Conservation (phyloP, 2,113 vertebrate genomes). For the Centropristis striata region DNA sequence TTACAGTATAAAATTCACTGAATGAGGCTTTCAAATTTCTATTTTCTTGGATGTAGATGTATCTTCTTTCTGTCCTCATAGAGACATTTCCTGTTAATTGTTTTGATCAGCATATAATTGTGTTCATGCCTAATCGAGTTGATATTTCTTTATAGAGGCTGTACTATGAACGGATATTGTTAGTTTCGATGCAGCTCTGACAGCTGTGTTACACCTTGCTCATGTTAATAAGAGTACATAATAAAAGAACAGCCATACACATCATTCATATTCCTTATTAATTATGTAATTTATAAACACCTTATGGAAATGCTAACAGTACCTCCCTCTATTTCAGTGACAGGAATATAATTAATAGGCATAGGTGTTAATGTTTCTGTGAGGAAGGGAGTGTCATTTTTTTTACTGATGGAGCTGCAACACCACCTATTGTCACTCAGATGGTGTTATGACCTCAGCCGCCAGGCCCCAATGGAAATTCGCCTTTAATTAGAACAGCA, state of each 20-base stretch:
- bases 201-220: slow-evolving; percentile 9
- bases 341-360: slow-evolving; percentile 37
- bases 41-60: not conserved
- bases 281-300: slow-evolving; percentile 44
- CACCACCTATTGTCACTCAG: slow-evolving; percentile 41
- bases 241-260: not conserved
- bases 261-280: slow-evolving; percentile 29
- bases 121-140: not conserved
- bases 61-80: not conserved
- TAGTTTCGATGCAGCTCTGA: not conserved
- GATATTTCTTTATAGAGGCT: not conserved
- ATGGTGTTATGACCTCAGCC: slow-evolving; percentile 43
- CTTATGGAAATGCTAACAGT: slow-evolving; percentile 28
- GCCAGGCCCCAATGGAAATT: slow-evolving; percentile 32
- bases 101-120: slow-evolving; percentile 11
- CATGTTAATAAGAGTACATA: slow-evolving; percentile 21
- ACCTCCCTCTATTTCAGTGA: slow-evolving; percentile 6
- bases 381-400: slow-evolving; percentile 1
- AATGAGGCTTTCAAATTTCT: not conserved
- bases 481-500: slow-evolving; percentile 65
- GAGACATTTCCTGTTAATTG: not conserved
- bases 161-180: not conserved
- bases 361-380: slow-evolving; percentile 40
- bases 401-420: slow-evolving; percentile 43
- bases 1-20: not conserved